Evolutionary conservation across 2,113 vertebrate species (phyloP).

Genomic region (Micronycteris hirsuta): DNA sequence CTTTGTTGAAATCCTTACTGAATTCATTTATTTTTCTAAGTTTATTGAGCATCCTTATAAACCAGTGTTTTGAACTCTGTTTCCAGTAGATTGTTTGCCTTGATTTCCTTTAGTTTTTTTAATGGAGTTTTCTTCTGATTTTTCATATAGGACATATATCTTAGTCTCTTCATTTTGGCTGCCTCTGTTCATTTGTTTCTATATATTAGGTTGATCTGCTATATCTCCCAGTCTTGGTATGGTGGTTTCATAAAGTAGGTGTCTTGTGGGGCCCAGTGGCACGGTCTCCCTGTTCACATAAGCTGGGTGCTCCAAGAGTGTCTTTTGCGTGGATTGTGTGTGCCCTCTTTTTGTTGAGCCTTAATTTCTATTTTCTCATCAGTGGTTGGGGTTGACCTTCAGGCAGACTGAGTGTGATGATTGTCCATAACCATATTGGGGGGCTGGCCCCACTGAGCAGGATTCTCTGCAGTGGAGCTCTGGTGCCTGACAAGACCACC

Average conservation of each 20-base stretch:
- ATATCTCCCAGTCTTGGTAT: too few relatives aligned
- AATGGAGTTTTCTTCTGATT: too few relatives aligned
- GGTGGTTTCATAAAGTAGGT: too few relatives aligned
- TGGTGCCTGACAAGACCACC: background rate
- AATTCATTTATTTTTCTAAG: too few relatives aligned
- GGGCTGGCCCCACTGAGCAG: background rate
- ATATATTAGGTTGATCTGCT: too few relatives aligned
- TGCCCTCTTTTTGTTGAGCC: background rate
- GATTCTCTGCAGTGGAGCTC: background rate
- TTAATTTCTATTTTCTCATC: background rate
- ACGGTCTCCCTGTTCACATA: background rate
- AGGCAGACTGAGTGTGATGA: background rate
- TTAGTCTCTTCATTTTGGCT: too few relatives aligned
- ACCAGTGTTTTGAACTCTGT: background rate
- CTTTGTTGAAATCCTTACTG: too few relatives aligned
- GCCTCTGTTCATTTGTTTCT: too few relatives aligned
- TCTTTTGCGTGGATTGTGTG: background rate
- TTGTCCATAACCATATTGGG: background rate
- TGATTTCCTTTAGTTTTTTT: too few relatives aligned
- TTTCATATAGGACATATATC: too few relatives aligned
- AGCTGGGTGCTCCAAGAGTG: background rate
- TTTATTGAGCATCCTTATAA: background rate
- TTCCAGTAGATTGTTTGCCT: background rate
- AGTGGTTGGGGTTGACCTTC: background rate
- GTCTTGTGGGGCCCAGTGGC: too few relatives aligned